phyloP scores from a whole-genome alignment of 2,113 vertebrate species.

The Bufo bufo region DNA sequence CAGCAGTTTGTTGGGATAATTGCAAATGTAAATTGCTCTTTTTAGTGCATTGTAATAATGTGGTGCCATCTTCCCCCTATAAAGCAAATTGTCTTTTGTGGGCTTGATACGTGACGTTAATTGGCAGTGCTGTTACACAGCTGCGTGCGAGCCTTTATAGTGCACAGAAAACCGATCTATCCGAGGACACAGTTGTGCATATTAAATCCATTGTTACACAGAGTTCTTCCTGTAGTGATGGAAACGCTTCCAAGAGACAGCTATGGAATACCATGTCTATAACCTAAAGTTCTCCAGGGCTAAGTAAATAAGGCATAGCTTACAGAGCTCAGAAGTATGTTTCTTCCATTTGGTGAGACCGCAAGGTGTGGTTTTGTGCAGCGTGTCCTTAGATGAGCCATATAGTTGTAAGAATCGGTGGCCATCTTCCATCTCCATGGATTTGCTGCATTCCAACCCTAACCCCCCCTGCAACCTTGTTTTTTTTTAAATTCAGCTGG shows the following conservation, averaged over 20 bases:
- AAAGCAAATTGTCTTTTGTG: conserved; percentile 58
- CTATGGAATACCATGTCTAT: background rate
- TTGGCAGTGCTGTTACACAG: conserved; percentile 58
- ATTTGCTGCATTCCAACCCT: background rate
- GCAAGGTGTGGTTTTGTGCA: background rate
- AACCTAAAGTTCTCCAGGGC: background rate
- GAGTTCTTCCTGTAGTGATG: background rate
- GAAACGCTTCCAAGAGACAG: background rate
- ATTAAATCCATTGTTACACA: background rate
- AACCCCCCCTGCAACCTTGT: background rate
- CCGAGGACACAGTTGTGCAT: conserved; percentile 1
- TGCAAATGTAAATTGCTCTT: conserved; percentile 42
- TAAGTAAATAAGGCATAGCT: background rate
- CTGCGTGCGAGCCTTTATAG: conserved; percentile 59
- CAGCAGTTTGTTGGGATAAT: conserved; percentile 53
- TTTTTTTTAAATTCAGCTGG: too few relatives aligned
- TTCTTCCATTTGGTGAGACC: background rate
- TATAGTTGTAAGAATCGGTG: background rate
- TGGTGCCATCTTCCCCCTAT: conserved; percentile 44
- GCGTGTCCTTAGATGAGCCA: background rate
- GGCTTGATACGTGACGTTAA: conserved; percentile 58
- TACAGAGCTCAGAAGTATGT: background rate
- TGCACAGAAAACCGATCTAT: background rate
- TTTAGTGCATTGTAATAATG: conserved; percentile 55
- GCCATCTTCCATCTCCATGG: background rate